These are phyloP conservation scores for Paelopatides confundens DNA, from an alignment of 53 echinoderm and acorn worm species.

Conservation along the genomic window DNA sequence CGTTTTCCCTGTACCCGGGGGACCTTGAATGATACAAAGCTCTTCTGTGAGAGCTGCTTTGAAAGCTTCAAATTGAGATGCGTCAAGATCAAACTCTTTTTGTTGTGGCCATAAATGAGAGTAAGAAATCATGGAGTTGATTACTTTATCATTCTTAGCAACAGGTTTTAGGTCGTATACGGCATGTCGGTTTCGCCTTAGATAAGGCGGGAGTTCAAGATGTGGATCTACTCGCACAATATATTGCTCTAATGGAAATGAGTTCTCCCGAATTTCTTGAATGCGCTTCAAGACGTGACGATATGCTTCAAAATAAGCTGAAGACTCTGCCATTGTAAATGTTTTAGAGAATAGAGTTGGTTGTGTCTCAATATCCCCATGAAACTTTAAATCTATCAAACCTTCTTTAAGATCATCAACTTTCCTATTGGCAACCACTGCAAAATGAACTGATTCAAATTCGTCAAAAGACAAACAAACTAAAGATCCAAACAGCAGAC, in stretches of 20 bases:
- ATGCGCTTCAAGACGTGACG: slow-evolving; percentile 80
- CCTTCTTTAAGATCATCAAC: slow-evolving; percentile 76
- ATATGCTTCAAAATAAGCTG: slow-evolving; percentile 93
- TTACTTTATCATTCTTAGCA: not conserved
- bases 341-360: slow-evolving; percentile 33
- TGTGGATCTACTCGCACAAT: slow-evolving; percentile 51
- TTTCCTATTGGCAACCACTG: slow-evolving; percentile 81
- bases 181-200: slow-evolving; percentile 11
- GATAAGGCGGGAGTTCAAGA: slow-evolving; percentile 62
- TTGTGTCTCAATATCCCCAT: slow-evolving; percentile 46
- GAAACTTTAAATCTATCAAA: slow-evolving; percentile 80
- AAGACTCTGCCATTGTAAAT: slow-evolving; percentile 88
- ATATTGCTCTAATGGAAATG: slow-evolving; percentile 69
- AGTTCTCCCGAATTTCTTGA: slow-evolving; percentile 62
- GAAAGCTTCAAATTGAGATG: slow-evolving; percentile 81
- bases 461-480: slow-evolving; percentile 86
- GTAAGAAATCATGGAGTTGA: not conserved
- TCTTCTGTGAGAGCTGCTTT: slow-evolving; percentile 84
- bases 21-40: slow-evolving; percentile 86
- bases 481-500: slow-evolving; percentile 83
- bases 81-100: slow-evolving; percentile 57
- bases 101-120: slow-evolving; percentile 53
- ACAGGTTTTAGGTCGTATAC: slow-evolving; percentile 62
- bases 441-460: slow-evolving; percentile 84
- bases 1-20: slow-evolving; percentile 95